A percentile compares a stretch with the other conserved stretches of the same genome.
Conservation (phyloP, 2,797 vertebrate species). For the Cyprinella venusta region DNA sequence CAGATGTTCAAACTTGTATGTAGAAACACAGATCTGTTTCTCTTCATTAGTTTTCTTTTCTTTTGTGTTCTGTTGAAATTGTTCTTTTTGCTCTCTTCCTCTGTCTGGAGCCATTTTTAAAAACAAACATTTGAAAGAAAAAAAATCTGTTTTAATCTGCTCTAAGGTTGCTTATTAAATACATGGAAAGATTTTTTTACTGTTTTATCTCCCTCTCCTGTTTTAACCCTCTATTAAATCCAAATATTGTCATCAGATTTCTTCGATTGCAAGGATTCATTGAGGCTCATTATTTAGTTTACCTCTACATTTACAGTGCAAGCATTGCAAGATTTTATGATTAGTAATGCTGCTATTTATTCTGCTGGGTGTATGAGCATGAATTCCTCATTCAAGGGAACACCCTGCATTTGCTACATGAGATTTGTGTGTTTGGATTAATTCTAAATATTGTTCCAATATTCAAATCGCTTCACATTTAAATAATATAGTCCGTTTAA, state of each 20-base stretch:
- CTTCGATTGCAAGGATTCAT: slow-evolving; percentile 19
- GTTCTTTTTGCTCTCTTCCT: slow-evolving; percentile 83
- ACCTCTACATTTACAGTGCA: background rate
- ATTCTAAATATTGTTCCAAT: background rate
- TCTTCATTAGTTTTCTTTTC: slow-evolving; percentile 73
- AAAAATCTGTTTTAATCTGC: slow-evolving; percentile 78
- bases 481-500: background rate
- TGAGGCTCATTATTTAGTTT: background rate
- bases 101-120: slow-evolving; percentile 82
- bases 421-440: background rate
- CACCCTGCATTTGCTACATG: background rate
- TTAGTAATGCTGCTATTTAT: slow-evolving; percentile 25
- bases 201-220: slow-evolving; percentile 73
- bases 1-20: slow-evolving; percentile 80
- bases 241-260: slow-evolving; percentile 12
- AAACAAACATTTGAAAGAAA: slow-evolving; percentile 63
- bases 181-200: slow-evolving; percentile 71
- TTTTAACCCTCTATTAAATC: slow-evolving; percentile 43
- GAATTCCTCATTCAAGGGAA: background rate
- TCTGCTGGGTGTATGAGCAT: background rate
- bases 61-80: slow-evolving; percentile 65
- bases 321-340: background rate
- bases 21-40: slow-evolving; percentile 61
- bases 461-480: background rate
- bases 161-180: slow-evolving; percentile 83